Percentiles rank a stretch among this genome's conserved stretches.
Evolutionary conservation across 2,113 vertebrate species (phyloP).

Genomic region (Megaleporinus macrocephalus): DNA sequence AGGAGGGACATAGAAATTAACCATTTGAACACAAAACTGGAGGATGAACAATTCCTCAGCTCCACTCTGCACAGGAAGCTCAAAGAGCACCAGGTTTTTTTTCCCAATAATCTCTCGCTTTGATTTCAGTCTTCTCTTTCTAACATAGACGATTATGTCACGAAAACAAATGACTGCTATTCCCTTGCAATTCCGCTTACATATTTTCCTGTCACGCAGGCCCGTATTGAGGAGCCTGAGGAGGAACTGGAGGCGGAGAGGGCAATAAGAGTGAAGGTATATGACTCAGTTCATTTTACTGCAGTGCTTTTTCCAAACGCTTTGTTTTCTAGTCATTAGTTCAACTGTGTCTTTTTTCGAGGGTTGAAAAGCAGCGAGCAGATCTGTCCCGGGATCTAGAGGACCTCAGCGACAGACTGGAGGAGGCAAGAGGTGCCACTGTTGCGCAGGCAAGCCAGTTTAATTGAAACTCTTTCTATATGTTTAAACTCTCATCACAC

Average conservation of each 20-base stretch:
- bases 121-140: neutral
- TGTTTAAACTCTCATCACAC: neutral
- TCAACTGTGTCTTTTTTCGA: neutral
- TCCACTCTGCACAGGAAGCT: constrained; percentile 74
- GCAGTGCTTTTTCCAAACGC: neutral
- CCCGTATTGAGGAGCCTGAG: constrained; percentile 72
- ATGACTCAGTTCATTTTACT: constrained; percentile 2
- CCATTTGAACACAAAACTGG: constrained; percentile 72
- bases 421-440: constrained; percentile 74
- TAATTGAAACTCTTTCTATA: neutral
- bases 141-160: neutral
- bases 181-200: constrained; percentile 33
- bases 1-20: constrained; percentile 79
- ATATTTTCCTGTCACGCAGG: constrained; percentile 54
- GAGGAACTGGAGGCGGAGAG: constrained; percentile 76
- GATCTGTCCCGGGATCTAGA: constrained; percentile 76
- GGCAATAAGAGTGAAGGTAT: constrained; percentile 74
- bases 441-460: constrained; percentile 67
- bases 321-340: constrained; percentile 11
- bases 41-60: constrained; percentile 77
- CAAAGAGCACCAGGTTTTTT: constrained; percentile 75
- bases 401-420: constrained; percentile 75
- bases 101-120: neutral
- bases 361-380: constrained; percentile 80
- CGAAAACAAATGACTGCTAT: constrained; percentile 5